phyloP scores from a whole-genome alignment of 2,888 invertebrate genomes.

The Carpatolechia fugitivella region DNA sequence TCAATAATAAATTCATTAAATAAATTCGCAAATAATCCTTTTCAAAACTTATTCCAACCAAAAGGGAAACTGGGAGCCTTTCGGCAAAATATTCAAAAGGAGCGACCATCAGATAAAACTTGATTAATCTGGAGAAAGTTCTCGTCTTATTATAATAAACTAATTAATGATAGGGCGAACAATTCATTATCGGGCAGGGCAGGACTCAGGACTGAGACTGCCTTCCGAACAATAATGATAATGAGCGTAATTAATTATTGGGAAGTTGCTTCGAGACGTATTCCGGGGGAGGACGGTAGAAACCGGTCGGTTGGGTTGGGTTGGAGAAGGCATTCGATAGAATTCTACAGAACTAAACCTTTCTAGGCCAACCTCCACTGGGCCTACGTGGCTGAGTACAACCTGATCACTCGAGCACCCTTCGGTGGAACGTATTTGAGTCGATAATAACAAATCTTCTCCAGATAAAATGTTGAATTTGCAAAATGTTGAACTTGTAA shows the following conservation, averaged over 20 bases:
- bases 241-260: conserved; percentile 79
- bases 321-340: neutral
- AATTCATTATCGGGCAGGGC: conserved; percentile 79
- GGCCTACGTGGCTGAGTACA: too few species aligned
- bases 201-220: conserved; percentile 58
- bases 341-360: neutral
- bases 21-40: conserved; percentile 11
- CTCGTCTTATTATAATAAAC: conserved; percentile 78
- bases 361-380: too few species aligned
- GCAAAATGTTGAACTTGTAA: too few species aligned
- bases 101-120: conserved; percentile 71
- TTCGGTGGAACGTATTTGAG: too few species aligned
- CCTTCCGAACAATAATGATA: conserved; percentile 79
- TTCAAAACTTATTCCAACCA: conserved; percentile 5
- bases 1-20: conserved; percentile 7
- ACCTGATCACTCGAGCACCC: too few species aligned
- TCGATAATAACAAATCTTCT: too few species aligned
- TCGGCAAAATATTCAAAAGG: conserved; percentile 45
- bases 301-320: neutral
- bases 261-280: conserved; percentile 76
- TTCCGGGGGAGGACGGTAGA: conserved; percentile 53
- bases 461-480: too few species aligned
- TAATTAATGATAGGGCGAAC: conserved; percentile 78
- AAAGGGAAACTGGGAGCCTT: conserved; percentile 11
- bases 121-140: conserved; percentile 75